These are phyloP conservation scores for Coracopsis vasa DNA, from an alignment of 2,113 vertebrate species.

Conservation along the genomic window DNA sequence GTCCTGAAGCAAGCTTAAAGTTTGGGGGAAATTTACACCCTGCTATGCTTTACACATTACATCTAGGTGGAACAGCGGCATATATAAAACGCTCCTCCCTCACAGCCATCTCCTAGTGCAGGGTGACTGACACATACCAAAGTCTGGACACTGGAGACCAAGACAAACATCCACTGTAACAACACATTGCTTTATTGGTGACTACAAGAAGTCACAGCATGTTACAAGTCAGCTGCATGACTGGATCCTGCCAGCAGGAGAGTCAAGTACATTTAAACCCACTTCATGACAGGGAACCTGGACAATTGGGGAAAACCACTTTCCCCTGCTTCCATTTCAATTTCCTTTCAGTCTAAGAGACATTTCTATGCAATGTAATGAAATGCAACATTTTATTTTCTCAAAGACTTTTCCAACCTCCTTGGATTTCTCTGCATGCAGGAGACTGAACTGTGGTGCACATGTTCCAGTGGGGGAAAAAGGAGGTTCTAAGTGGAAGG, in stretches of 20 bases:
- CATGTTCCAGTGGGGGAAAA: background rate
- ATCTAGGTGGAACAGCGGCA: rapidly evolving
- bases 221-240: background rate
- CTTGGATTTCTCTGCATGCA: background rate
- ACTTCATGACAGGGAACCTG: background rate
- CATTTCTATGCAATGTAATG: background rate
- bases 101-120: background rate
- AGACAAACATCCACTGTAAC: background rate
- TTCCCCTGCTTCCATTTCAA: background rate
- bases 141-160: background rate
- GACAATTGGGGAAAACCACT: background rate
- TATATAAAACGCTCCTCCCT: background rate
- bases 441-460: rapidly evolving
- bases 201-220: too few species aligned
- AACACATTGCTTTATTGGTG: background rate
- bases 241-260: rapidly evolving
- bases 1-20: background rate
- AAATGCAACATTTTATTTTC: background rate
- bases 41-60: background rate
- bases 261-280: background rate
- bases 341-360: background rate
- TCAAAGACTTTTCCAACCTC: background rate
- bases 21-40: background rate
- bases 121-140: background rate
- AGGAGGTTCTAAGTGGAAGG: background rate